A percentile compares a stretch with the other conserved stretches of the same genome.
phyloP scores from a whole-genome alignment of 2,888 invertebrate species.

The Phytoseiulus persimilis region DNA sequence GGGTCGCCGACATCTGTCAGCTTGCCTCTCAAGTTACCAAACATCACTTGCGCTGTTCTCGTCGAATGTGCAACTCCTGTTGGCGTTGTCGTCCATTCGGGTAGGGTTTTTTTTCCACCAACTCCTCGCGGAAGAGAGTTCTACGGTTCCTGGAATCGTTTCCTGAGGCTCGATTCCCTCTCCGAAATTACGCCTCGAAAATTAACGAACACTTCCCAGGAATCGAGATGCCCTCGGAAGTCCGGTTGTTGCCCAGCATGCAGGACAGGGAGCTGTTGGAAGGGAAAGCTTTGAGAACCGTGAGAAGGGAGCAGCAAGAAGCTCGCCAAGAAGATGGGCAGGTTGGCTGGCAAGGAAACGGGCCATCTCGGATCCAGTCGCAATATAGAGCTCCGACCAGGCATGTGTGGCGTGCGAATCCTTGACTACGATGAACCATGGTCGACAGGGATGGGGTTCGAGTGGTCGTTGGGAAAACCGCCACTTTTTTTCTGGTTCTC shows the following conservation, averaged over 20 bases:
- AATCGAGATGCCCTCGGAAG: no score
- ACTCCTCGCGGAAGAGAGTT: no score
- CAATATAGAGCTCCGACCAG: neutral
- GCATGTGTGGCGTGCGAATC: neutral
- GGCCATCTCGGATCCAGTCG: neutral
- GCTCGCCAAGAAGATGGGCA: neutral
- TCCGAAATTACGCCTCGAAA: no score
- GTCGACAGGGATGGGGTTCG: neutral
- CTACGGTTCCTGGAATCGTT: no score
- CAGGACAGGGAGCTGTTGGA: no score
- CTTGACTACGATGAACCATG: neutral
- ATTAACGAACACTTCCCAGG: no score
- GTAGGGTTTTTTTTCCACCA: no score
- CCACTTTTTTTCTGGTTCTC: neutral
- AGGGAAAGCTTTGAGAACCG: neutral
- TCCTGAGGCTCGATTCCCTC: no score
- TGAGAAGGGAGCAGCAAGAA: neutral
- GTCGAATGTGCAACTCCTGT: neutral
- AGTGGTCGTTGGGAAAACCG: neutral
- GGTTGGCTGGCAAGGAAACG: no score
- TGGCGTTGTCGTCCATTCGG: neutral
- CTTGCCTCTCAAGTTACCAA: neutral
- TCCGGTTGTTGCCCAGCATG: no score
- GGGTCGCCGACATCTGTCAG: neutral
- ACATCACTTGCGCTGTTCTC: neutral